Conservation (phyloP, 2,113 vertebrate genomes). For the Sinosuthora webbiana region DNA sequence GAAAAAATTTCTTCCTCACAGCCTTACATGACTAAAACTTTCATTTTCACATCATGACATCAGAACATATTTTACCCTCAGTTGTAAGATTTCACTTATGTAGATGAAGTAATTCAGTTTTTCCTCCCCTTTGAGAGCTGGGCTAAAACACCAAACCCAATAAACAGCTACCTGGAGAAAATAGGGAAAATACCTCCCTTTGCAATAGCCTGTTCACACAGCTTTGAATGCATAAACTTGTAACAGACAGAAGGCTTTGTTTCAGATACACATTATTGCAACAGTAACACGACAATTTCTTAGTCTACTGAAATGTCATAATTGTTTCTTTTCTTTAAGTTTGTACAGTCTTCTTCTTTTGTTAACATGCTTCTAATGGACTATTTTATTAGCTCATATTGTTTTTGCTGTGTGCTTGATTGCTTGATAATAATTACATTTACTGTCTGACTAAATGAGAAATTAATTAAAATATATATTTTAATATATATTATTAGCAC, state of each 20-base stretch:
- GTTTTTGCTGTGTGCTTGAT: background rate
- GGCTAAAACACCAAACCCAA: background rate
- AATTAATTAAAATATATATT: background rate
- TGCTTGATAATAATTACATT: background rate
- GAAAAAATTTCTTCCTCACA: background rate
- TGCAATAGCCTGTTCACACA: background rate
- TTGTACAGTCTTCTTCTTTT: background rate
- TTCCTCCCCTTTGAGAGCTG: background rate
- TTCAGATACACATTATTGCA: background rate
- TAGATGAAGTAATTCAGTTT: background rate
- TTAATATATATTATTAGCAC: background rate
- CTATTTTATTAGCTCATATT: background rate
- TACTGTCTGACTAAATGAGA: background rate
- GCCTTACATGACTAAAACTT: background rate
- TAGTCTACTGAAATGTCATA: background rate
- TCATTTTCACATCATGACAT: background rate
- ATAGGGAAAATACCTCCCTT: background rate
- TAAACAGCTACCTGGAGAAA: background rate
- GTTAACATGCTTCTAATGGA: background rate
- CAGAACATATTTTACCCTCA: background rate
- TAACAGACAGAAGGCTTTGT: background rate
- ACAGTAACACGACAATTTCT: background rate
- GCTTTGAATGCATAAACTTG: background rate
- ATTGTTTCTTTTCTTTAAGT: background rate
- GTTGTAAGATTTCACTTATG: background rate